Evolutionary conservation across 2,797 vertebrate species (phyloP), one percentile per base, ranked within the genome.

Genomic region (Sphenopsis melanotis): DNA sequence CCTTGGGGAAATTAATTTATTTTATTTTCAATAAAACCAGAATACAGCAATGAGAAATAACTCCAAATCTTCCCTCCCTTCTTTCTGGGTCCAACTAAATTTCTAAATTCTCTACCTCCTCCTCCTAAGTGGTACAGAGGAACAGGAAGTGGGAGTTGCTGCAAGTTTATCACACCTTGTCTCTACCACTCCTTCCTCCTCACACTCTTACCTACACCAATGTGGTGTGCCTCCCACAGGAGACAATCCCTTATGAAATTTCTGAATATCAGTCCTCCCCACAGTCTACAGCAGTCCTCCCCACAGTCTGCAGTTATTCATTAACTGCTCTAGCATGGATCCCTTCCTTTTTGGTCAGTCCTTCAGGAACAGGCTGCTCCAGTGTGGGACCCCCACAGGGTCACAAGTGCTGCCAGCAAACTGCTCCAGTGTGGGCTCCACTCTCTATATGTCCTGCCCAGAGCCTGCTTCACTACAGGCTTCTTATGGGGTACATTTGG

Each of bases 101-200:
- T 47, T 26, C 27, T 14, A 6, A 30, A 29, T 57, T 75, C 23
- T 72, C 32, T 57, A 3, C 12, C 5, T 61, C 11, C 6, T 42
- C 10, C 5, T 12, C 4, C 3, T 1, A 3, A 74, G 18, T 1
- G 2, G 5, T 4, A 6, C 22, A 75, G 42, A 19, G 1, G 3
- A 3, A 30, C 0, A 1, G 10, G 12, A 30, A 80, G 37, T 22
- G 12, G 4, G 1, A 1, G 0, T 4, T 59, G 16, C 0, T 0
- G 14, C 36, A 41, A 18, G 8, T 77, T 53, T 14, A 44, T 37
- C 10, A 12, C 3, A 9, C 9, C 12, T 34, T 68, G 8, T 46
- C 8, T 71, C 27, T 64, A 12, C 20, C 6, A 4, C 8, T 60
- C 15, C 46, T 82, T 41, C 7, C 6, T 82, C 12, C 24, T 71